phyloP scores from a whole-genome alignment of 2,113 vertebrate genomes.

The Calyptommatus sinebrachiatus region DNA sequence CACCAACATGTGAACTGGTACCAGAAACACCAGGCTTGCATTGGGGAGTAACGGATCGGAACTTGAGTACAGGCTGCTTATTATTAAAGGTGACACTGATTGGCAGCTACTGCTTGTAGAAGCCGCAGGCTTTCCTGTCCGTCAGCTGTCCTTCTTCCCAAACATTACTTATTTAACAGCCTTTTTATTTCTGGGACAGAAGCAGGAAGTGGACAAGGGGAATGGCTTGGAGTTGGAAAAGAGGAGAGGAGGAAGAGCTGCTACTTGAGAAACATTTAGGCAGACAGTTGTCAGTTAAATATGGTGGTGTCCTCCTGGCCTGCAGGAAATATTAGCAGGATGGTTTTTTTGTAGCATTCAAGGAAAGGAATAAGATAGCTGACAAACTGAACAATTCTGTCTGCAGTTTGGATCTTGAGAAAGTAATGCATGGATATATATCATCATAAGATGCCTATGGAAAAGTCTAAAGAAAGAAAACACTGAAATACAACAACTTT shows the following conservation, averaged over 20 bases:
- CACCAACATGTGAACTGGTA: background rate
- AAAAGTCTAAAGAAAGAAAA: background rate
- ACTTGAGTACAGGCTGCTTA: fast-evolving
- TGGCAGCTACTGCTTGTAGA: background rate
- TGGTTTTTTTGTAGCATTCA: background rate
- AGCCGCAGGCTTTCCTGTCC: background rate
- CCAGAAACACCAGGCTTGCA: background rate
- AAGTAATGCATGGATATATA: background rate
- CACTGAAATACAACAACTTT: too few relatives aligned
- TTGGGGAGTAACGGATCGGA: background rate
- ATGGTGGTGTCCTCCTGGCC: background rate
- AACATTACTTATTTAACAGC: background rate
- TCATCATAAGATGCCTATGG: background rate
- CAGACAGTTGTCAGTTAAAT: conserved; percentile 15
- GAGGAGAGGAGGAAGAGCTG: fast-evolving
- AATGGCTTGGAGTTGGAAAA: background rate
- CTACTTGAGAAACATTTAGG: background rate
- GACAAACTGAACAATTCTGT: background rate
- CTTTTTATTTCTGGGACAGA: conserved; percentile 10
- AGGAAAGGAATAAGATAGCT: background rate
- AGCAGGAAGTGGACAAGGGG: background rate
- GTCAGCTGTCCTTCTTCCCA: background rate
- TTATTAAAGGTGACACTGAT: background rate
- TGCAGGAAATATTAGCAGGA: background rate
- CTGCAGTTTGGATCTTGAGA: background rate